Base-by-base conservation (phyloP, 2,888 invertebrate genomes). In the Drosophila ezoana region DNA sequence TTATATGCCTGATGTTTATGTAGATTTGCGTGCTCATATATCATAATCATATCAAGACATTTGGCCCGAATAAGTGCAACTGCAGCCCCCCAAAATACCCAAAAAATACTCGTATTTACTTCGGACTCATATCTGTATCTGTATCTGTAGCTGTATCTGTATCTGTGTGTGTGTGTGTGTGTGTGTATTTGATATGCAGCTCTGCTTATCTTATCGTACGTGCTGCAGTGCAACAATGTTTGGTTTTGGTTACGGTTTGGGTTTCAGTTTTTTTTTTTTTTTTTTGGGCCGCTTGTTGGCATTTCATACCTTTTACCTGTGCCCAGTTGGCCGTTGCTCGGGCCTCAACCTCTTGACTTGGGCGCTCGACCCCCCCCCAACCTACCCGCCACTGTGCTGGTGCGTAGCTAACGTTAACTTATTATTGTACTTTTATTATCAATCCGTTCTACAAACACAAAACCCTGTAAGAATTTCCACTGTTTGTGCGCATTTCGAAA, bases 311-410 rank as follows among this genome's bases (percentile, higher is more conserved):
- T 58, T 66, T 61, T 86, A 82, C 81, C 84, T 87, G 84, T 87
- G 87, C 76, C 75, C 67, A 63, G 48, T 78, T 65, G 70, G 68
- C 52, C 54, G 33, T 60, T 58, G 61, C 52, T 61, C 41, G 69
- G 63, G 72, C 71, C 77, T 74, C 81, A 83, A 81, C 87, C 83
- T 83, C 80, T 81, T 83, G 83, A 83, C 87, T 87, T 72, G 85
- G 71, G 52, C 59, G 69, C 60, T 72, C 66, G 70, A 59, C 73
- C 57, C 44, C 11, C 3, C 1, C 13, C 44, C 18, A 9, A 13
- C 14, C 18, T 18, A 40, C 1, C 33, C 14, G 14, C 54, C 4
- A n/a, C 13, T 13, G n/a, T 4, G 9, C 11, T 28, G 10, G 10
- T 11, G 18, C 16, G 41, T 20, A 11, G 18, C 41, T 40, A 54